Conservation (phyloP, 2,888 invertebrate genomes). For the Chrysotoxum bicinctum region DNA sequence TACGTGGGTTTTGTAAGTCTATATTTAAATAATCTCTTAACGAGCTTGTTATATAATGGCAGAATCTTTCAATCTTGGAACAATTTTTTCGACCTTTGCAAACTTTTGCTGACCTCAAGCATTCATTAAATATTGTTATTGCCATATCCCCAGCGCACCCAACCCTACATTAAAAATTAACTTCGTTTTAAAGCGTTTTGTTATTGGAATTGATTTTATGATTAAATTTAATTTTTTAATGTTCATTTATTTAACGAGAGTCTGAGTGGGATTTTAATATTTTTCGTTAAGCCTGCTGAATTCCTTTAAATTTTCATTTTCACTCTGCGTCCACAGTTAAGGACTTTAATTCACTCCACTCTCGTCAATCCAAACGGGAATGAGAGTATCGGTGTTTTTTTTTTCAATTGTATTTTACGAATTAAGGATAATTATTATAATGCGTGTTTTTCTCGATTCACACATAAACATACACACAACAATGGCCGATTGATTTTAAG, state of each 20-base stretch:
- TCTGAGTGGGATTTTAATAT: constrained; percentile 20
- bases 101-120: neutral
- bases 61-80: constrained; percentile 9
- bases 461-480: neutral
- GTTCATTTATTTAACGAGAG: constrained; percentile 51
- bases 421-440: constrained; percentile 25
- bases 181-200: neutral
- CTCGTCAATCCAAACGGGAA: neutral
- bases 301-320: neutral
- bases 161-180: neutral
- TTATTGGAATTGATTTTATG: constrained; percentile 38
- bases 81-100: neutral
- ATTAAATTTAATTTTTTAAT: constrained; percentile 58
- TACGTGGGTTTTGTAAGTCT: neutral
- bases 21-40: neutral
- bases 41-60: neutral
- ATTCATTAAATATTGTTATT: neutral
- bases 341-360: neutral
- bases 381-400: neutral
- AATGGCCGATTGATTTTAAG: constrained; percentile 21
- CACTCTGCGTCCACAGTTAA: neutral
- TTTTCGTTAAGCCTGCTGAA: neutral
- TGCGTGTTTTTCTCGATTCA: neutral
- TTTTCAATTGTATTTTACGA: constrained; percentile 10
- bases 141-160: neutral